These are phyloP conservation scores for Halesus radiatus DNA, from an alignment of 1,140 invertebrate genomes.

Conservation along the genomic window DNA sequence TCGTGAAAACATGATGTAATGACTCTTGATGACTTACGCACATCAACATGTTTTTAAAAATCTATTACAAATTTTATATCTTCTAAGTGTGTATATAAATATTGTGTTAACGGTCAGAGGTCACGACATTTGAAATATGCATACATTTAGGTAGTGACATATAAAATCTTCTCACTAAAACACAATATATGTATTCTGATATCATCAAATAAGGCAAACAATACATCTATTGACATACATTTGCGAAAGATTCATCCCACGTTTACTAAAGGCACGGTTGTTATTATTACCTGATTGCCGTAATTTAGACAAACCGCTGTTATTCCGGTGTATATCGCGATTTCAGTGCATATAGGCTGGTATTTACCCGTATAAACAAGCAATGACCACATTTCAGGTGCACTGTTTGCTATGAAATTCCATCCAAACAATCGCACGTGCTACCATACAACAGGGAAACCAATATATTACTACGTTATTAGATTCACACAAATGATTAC, in stretches of 20 bases:
- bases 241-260: conserved; percentile 5
- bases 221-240: conserved; percentile 2
- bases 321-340: neutral
- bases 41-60: too few species aligned
- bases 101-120: neutral
- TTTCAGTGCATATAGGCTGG: neutral
- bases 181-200: neutral
- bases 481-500: too few species aligned
- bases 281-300: neutral
- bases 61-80: too few species aligned
- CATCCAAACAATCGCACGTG: too few species aligned
- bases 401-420: too few species aligned
- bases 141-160: neutral
- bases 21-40: too few species aligned
- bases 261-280: neutral
- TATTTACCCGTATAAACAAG: neutral
- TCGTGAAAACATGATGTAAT: too few species aligned
- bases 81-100: too few species aligned
- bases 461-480: too few species aligned
- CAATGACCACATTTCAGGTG: too few species aligned
- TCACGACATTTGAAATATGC: neutral
- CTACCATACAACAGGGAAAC: too few species aligned
- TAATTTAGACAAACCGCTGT: neutral
- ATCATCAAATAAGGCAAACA: neutral
- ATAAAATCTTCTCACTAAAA: neutral